Evolutionary conservation across 2,888 invertebrate species (phyloP), one percentile per base, ranked within the genome.

Genomic region (Leptopilina syphax): DNA sequence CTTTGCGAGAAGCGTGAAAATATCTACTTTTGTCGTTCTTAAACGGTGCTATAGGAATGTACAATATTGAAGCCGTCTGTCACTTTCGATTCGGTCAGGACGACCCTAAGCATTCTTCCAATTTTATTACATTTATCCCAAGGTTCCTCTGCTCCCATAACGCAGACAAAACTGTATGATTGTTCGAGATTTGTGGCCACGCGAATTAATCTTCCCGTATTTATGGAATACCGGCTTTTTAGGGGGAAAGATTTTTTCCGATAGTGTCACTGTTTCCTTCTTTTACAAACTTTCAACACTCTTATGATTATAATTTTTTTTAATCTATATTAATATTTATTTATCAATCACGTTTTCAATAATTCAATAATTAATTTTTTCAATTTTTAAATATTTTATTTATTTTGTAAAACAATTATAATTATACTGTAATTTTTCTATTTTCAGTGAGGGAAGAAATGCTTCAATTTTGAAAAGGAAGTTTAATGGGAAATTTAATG

Each of bases 161-260:
- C 89, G 84, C 88, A 89, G 88, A 87, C 89, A 90, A 91, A 90
- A 90, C 88, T 87, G 7, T 44, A 88, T 85, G 83, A 84, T 84
- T 84, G 86, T 87, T 89, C 87, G 86, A 87, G 90, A 90, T 90
- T 90, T 89, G 90, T 87, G 88, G 84, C 84, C 85, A 87, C 84
- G 87, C 84, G 87, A 89, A 91, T 91, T 90, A 91, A 91, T 91
- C 90, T 88, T 88, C 84, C 81, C 81, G 86, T 90, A 90, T 90
- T 89, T 90, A 89, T 89, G 87, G 80, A 81, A 81, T 73, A 73
- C 73, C 54, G n/a, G 77, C 68, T 50, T 12, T 60, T 50, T 80
- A 77, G 77, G 76, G 34, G 34, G 34, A 54, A 81, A 81, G 67
- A 78, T 73, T 65, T 66, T 77, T 63, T 65, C 76, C 12, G 65